Conservation (phyloP, 2,797 vertebrate genomes). For the Spinus pinus region DNA sequence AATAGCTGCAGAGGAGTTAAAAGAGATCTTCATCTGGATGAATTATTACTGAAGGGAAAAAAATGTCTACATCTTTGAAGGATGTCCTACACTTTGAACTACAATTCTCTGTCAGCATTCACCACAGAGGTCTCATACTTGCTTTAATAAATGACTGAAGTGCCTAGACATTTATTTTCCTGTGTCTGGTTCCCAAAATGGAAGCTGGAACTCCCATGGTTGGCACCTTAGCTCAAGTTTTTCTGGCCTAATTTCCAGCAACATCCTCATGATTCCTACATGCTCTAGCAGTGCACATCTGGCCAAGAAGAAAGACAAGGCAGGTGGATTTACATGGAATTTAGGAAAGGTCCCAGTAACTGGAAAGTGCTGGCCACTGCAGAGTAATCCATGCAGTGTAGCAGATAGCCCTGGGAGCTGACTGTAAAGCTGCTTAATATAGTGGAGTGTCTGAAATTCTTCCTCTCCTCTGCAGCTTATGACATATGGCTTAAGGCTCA, state of each 20-base stretch:
- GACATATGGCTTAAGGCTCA: neutral
- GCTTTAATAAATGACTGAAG: neutral
- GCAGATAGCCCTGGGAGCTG: neutral
- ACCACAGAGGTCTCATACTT: neutral
- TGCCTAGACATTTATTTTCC: neutral
- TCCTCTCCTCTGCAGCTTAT: neutral
- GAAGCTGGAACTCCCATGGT: neutral
- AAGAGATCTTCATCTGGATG: neutral
- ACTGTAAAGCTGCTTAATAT: neutral
- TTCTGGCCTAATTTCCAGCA: neutral
- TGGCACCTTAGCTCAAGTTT: neutral
- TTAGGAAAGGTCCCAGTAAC: neutral
- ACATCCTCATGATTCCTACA: fast-evolving
- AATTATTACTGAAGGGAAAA: neutral
- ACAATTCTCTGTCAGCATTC: neutral
- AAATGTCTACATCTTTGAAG: neutral
- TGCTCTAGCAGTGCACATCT: neutral
- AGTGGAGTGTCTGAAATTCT: neutral
- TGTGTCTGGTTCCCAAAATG: neutral
- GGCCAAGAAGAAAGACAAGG: neutral
- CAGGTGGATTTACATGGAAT: neutral
- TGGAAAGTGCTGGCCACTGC: neutral
- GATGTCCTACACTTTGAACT: neutral
- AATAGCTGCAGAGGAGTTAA: conserved; percentile 1
- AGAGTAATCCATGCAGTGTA: neutral